phyloP scores from a whole-genome alignment of 2,797 vertebrate genomes.

The Mormyrops boulengeri region DNA sequence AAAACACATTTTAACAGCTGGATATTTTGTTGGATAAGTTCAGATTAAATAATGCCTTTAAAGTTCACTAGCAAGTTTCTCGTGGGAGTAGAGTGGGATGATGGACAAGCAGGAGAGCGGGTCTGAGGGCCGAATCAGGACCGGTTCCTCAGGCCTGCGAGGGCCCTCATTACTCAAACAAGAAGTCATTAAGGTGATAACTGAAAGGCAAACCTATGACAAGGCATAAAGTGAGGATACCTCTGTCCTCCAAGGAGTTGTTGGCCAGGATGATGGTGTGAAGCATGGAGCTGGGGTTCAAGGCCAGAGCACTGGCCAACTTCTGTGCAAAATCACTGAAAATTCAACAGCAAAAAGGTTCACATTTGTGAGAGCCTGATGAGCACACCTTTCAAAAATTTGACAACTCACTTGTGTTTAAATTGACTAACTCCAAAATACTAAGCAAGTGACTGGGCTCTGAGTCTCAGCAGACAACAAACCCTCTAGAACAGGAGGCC shows the following conservation, averaged over 20 bases:
- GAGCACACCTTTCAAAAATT: background rate
- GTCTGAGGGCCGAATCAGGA: background rate
- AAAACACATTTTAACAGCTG: background rate
- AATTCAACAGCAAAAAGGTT: conserved; percentile 20
- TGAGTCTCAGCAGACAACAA: background rate
- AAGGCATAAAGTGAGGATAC: conserved; percentile 46
- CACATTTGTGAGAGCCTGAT: background rate
- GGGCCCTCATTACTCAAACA: background rate
- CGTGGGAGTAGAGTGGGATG: background rate
- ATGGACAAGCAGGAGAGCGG: background rate
- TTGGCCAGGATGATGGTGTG: conserved; percentile 84
- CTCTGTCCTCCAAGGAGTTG: conserved; percentile 92
- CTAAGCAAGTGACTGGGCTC: background rate
- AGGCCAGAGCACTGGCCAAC: conserved; percentile 72
- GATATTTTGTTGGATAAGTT: background rate
- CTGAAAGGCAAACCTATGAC: background rate
- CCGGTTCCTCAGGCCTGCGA: background rate
- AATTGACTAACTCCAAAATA: background rate
- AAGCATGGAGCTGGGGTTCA: conserved; percentile 80
- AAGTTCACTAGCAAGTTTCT: background rate
- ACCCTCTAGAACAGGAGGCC: background rate
- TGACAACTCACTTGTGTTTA: background rate
- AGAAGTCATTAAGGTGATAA: background rate
- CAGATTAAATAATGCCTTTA: background rate
- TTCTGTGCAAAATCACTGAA: conserved; percentile 90